A percentile compares a stretch with the other conserved stretches of the same genome.
phyloP scores from a whole-genome alignment of 2,888 invertebrate genomes.

The Eristalinus aeneus region DNA sequence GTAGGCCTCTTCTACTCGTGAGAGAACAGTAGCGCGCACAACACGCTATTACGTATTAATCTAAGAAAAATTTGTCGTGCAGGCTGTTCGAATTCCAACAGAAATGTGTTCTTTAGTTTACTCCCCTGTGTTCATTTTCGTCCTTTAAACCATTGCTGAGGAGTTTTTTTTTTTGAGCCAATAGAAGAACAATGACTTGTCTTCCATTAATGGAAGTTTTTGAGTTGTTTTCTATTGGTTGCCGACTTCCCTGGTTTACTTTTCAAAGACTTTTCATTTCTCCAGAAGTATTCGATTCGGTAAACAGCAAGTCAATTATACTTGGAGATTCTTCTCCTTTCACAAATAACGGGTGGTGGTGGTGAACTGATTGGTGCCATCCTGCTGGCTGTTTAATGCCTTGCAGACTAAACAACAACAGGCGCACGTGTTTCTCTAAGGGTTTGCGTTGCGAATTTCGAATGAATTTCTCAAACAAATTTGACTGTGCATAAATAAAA shows the following conservation, averaged over 20 bases:
- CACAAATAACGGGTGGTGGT: neutral
- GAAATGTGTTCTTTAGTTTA: too few species aligned
- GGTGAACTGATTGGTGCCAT: neutral
- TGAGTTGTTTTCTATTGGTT: conserved; percentile 49
- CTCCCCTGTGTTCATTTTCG: neutral
- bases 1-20: too few species aligned
- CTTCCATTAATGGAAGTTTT: conserved; percentile 8
- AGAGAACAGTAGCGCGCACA: too few species aligned
- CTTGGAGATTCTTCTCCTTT: conserved; percentile 9
- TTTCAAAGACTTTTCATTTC: conserved; percentile 21
- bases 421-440: neutral
- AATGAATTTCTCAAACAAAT: neutral
- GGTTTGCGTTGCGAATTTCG: conserved; percentile 17
- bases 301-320: conserved; percentile 42
- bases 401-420: neutral
- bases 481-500: neutral
- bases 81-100: too few species aligned
- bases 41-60: too few species aligned
- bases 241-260: conserved; percentile 19
- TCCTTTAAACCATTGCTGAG: neutral
- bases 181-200: conserved; percentile 47
- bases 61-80: too few species aligned
- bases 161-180: neutral
- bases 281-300: conserved; percentile 48
- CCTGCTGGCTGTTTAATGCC: neutral